Evolutionary conservation across 1,140 invertebrate species (phyloP).

Genomic region (Tetramorium alpestre): DNA sequence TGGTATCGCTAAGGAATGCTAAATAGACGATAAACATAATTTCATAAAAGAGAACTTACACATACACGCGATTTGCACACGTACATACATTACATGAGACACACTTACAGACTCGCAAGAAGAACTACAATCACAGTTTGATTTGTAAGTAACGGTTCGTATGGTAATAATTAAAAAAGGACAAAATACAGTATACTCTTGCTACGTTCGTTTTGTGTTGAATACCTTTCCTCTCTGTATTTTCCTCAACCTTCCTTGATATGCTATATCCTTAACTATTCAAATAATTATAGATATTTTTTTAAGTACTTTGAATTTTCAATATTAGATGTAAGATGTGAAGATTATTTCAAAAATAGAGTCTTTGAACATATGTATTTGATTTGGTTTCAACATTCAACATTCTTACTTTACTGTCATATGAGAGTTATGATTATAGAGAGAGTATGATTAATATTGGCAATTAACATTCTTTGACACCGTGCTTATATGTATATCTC

Average conservation of each 20-base stretch:
- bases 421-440: no score
- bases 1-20: slow-evolving; percentile 67
- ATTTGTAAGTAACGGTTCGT: slow-evolving; percentile 85
- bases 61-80: slow-evolving; percentile 73
- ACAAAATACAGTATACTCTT: slow-evolving; percentile 76
- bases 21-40: slow-evolving; percentile 76
- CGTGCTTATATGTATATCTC: no score
- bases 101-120: slow-evolving; percentile 62
- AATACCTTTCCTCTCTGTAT: neutral
- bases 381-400: no score
- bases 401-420: no score
- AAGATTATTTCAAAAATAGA: neutral
- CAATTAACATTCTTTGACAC: no score
- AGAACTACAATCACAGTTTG: slow-evolving; percentile 76
- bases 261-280: neutral
- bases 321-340: neutral
- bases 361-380: neutral
- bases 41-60: slow-evolving; percentile 75
- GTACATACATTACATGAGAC: slow-evolving; percentile 69
- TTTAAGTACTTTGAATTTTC: neutral
- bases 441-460: no score
- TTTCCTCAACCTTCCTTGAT: neutral
- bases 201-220: slow-evolving; percentile 65
- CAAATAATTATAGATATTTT: neutral
- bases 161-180: slow-evolving; percentile 84